Percentiles rank a stretch among this genome's conserved stretches.
These are phyloP conservation scores for Drosophila kurseongensis DNA, from an alignment of 1,140 invertebrate genomes.

Conservation along the genomic window DNA sequence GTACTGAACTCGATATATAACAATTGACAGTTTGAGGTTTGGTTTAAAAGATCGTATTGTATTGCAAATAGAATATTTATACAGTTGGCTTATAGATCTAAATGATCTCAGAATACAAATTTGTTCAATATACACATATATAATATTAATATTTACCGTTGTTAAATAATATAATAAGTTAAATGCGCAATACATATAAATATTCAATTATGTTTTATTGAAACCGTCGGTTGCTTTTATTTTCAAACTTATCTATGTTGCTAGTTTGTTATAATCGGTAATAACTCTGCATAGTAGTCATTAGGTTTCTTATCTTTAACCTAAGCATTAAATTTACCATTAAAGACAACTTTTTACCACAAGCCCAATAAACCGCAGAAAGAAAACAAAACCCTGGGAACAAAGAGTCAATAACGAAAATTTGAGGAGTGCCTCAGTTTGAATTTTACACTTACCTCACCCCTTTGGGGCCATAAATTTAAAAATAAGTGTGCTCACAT, in stretches of 20 bases:
- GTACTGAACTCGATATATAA: too few species aligned
- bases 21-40: too few species aligned
- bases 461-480: background rate
- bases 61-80: too few species aligned
- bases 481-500: conserved; percentile 4
- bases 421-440: conserved; percentile 6
- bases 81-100: too few species aligned
- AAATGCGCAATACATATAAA: background rate
- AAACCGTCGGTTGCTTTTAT: background rate
- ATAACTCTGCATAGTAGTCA: background rate
- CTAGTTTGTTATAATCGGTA: background rate
- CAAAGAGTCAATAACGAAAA: conserved; percentile 10
- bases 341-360: background rate
- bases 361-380: background rate
- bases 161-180: background rate
- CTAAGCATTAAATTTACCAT: background rate
- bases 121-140: too few species aligned
- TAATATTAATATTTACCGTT: background rate
- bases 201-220: background rate
- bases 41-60: too few species aligned
- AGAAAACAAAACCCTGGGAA: background rate
- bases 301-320: background rate
- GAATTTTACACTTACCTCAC: conserved; percentile 1
- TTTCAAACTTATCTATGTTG: background rate
- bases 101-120: too few species aligned